Percentiles rank a stretch among this genome's conserved stretches.
Evolutionary conservation across 2,113 vertebrate genomes (phyloP).

Genomic region (Rafetus swinhoei): DNA sequence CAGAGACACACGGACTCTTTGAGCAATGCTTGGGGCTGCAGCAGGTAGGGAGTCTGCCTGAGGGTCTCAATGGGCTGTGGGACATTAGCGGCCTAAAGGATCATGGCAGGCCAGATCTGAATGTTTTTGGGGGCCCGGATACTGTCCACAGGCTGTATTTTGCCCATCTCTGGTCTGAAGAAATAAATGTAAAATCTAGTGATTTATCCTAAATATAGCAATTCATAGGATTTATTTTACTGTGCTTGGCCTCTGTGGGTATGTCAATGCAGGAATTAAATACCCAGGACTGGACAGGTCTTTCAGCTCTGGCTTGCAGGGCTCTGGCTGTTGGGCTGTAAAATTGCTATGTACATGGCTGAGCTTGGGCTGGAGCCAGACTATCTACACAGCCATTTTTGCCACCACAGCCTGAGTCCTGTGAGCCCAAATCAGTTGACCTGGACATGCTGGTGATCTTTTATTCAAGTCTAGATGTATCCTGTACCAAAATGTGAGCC

Average conservation of each 20-base stretch:
- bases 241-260: background rate
- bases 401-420: background rate
- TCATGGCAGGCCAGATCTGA: too few species aligned
- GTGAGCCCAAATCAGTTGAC: background rate
- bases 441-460: background rate
- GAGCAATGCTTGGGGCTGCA: too few species aligned
- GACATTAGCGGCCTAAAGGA: too few species aligned
- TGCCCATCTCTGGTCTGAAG: background rate
- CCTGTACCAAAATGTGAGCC: background rate
- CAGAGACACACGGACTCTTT: too few species aligned
- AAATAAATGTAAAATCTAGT: background rate
- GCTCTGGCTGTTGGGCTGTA: background rate
- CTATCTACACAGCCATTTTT: background rate
- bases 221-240: background rate
- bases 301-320: background rate
- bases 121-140: too few species aligned
- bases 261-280: background rate
- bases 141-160: too few species aligned
- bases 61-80: too few species aligned
- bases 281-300: background rate
- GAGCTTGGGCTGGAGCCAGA: background rate
- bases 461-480: background rate
- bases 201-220: background rate
- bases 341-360: background rate
- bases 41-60: too few species aligned